Conservation (phyloP, 2,113 vertebrate genomes). For the Sisor rabdophorus region DNA sequence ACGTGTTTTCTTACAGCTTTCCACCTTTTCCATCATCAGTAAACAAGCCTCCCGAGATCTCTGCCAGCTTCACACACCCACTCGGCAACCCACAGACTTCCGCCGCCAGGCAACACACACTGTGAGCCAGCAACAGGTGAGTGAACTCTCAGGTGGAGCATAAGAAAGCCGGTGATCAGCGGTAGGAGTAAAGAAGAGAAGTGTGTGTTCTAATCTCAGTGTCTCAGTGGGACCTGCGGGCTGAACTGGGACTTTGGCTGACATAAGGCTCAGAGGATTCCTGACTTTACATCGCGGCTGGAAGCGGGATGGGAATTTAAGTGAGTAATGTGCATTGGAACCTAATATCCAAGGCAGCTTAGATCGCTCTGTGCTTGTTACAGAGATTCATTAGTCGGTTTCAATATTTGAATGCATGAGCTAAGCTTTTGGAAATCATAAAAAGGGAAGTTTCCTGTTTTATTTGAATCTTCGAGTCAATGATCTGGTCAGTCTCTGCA, state of each 20-base stretch:
- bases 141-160: constrained; percentile 10
- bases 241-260: not conserved
- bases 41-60: constrained; percentile 40
- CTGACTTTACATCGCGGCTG: not conserved
- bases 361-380: not conserved
- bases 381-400: not conserved
- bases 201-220: constrained; percentile 9
- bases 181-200: constrained; percentile 4
- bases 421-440: not conserved
- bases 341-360: not conserved
- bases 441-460: not conserved
- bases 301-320: not conserved
- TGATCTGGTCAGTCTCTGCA: not conserved
- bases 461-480: no score
- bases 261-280: constrained; percentile 2
- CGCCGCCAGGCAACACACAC: constrained; percentile 27
- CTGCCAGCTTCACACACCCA: constrained; percentile 18
- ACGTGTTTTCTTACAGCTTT: constrained; percentile 47
- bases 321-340: not conserved
- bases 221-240: constrained; percentile 4
- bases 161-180: constrained; percentile 27
- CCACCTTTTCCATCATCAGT: constrained; percentile 45
- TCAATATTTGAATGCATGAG: not conserved
- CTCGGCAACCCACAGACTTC: constrained; percentile 20
- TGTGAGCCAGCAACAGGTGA: constrained; percentile 40